phyloP scores from a whole-genome alignment of 1,140 invertebrate species.

The Neotoxoptera formosana region DNA sequence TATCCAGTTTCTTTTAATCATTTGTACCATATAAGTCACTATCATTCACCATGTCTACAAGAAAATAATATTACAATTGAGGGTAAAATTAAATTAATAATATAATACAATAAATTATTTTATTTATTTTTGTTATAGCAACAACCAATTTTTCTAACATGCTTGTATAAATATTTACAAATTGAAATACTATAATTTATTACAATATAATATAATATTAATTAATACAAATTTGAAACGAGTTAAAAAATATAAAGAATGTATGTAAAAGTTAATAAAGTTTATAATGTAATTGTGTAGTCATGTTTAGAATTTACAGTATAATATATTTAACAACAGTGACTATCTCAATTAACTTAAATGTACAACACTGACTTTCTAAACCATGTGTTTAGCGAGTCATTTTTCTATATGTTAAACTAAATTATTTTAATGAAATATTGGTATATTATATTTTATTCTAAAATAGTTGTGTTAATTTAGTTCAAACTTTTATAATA shows the following conservation, averaged over 20 bases:
- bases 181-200: too few relatives aligned
- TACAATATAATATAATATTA: neutral
- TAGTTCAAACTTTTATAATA: neutral
- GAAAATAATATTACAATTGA: constrained; percentile 15
- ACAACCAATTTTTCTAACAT: neutral
- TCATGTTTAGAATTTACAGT: too few relatives aligned
- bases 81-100: neutral
- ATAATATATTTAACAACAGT: neutral
- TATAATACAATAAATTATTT: constrained; percentile 11
- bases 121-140: constrained; percentile 12
- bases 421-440: neutral
- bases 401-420: neutral
- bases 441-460: neutral
- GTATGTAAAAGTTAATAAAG: too few relatives aligned
- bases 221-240: constrained; percentile 10
- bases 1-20: neutral
- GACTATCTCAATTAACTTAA: neutral
- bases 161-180: neutral
- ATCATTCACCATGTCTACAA: constrained; percentile 11
- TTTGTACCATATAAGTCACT: constrained; percentile 7
- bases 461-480: neutral
- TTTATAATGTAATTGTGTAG: too few relatives aligned
- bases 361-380: neutral
- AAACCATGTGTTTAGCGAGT: neutral
- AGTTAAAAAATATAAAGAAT: neutral